These are phyloP conservation scores for Bambusicola thoracicus DNA, from an alignment of 2,113 vertebrate species.

Conservation along the genomic window DNA sequence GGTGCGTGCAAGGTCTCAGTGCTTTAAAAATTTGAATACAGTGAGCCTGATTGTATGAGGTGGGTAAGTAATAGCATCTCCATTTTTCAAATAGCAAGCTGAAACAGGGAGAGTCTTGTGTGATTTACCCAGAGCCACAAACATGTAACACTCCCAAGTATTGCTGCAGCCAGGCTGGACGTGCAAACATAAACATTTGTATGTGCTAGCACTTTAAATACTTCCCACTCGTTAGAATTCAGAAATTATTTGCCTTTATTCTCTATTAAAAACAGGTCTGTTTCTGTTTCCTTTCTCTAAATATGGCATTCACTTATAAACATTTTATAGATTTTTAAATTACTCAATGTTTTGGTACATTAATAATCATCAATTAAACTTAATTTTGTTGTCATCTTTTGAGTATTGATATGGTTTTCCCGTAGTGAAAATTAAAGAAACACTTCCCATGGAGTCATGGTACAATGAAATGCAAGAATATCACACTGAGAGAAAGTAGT, in stretches of 20 bases:
- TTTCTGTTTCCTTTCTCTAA: neutral
- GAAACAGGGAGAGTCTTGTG: neutral
- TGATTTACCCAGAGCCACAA: neutral
- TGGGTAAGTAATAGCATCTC: neutral
- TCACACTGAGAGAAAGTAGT: neutral
- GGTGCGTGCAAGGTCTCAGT: neutral
- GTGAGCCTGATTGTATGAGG: neutral
- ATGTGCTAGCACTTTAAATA: neutral
- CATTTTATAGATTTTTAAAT: neutral
- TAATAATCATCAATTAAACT: neutral
- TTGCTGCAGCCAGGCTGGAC: neutral
- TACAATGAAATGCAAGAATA: neutral
- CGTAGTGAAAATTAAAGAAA: neutral
- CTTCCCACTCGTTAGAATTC: neutral
- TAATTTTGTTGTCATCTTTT: slow-evolving; percentile 11
- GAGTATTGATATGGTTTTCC: neutral
- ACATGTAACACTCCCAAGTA: neutral
- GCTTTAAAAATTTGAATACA: neutral
- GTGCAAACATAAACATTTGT: neutral
- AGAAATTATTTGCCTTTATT: neutral
- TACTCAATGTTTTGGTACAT: neutral
- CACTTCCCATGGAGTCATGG: neutral
- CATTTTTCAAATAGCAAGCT: neutral
- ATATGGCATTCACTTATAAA: neutral
- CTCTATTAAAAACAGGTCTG: neutral